Conservation (phyloP, 1,140 invertebrate genomes). For the Planococcus citri region DNA sequence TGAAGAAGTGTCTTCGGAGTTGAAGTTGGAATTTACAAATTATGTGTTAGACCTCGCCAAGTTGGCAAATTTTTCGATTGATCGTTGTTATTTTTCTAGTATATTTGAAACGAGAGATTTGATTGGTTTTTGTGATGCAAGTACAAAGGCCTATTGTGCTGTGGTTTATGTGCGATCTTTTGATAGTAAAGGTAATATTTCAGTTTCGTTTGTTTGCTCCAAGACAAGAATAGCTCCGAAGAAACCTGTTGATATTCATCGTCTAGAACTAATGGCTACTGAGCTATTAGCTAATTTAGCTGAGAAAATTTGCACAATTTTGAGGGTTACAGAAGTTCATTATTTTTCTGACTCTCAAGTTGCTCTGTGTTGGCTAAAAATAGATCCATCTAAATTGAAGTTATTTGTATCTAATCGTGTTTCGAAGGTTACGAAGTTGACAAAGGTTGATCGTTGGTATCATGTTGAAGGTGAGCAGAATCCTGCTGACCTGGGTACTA, state of each 20-base stretch:
- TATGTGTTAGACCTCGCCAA: no score
- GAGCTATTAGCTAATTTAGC: slow-evolving; percentile 28
- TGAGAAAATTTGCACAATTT: background rate
- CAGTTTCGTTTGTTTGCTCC: background rate
- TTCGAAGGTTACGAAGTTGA: background rate
- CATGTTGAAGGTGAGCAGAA: slow-evolving; percentile 29
- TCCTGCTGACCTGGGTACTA: slow-evolving; percentile 27
- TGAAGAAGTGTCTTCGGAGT: no score
- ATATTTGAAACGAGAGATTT: no score
- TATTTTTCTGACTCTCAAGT: slow-evolving; percentile 33
- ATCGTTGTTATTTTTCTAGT: no score
- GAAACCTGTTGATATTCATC: slow-evolving; percentile 30
- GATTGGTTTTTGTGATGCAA: slow-evolving; percentile 31
- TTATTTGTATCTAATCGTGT: slow-evolving; percentile 20
- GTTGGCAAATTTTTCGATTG: no score
- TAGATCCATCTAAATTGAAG: slow-evolving; percentile 24
- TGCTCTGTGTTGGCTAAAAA: slow-evolving; percentile 29
- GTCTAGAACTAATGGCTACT: slow-evolving; percentile 33
- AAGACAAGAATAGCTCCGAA: slow-evolving; percentile 31
- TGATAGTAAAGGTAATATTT: background rate
- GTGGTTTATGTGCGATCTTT: slow-evolving; percentile 27
- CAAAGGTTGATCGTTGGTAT: slow-evolving; percentile 9
- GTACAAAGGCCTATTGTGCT: slow-evolving; percentile 29
- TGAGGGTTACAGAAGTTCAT: slow-evolving; percentile 22
- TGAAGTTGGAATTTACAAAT: no score